Percentiles rank a stretch among this genome's conserved stretches.
phyloP scores from a whole-genome alignment of 1,140 invertebrate genomes.

The Dendroctonus ponderosae region DNA sequence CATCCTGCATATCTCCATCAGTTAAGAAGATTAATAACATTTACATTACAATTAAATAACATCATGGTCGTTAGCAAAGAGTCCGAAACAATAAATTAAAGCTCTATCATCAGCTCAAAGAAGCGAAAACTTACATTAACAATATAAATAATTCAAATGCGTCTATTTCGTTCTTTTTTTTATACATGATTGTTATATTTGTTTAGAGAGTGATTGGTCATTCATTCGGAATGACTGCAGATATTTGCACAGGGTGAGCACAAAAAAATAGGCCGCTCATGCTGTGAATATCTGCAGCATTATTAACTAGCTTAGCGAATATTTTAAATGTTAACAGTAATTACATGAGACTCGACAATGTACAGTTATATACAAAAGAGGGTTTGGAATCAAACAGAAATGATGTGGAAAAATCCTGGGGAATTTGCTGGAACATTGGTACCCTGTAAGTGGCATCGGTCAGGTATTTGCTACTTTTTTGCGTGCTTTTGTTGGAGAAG shows the following conservation, averaged over 20 bases:
- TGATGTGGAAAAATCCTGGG: too few relatives aligned
- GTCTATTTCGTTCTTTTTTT: background rate
- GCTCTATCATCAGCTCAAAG: slow-evolving; percentile 39
- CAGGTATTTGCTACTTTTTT: too few relatives aligned
- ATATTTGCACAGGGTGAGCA: slow-evolving; percentile 2
- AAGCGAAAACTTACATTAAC: slow-evolving; percentile 28
- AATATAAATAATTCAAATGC: too few relatives aligned
- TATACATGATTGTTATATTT: slow-evolving; percentile 40
- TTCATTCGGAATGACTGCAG: slow-evolving; percentile 22
- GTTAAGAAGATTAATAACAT: slow-evolving; percentile 45
- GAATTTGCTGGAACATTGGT: too few relatives aligned
- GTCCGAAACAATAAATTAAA: slow-evolving; percentile 35
- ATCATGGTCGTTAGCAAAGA: slow-evolving; percentile 39
- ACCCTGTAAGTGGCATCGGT: too few relatives aligned
- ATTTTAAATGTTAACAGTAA: too few relatives aligned
- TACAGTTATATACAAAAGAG: too few relatives aligned
- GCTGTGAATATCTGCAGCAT: too few relatives aligned
- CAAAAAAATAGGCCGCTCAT: background rate
- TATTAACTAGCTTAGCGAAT: too few relatives aligned
- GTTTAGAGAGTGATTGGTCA: slow-evolving; percentile 34
- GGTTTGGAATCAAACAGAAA: too few relatives aligned
- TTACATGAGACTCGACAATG: too few relatives aligned
- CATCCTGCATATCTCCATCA: slow-evolving; percentile 38
- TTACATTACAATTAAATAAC: slow-evolving; percentile 46
- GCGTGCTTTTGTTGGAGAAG: too few relatives aligned